Conservation (phyloP, 2,113 vertebrate species). For the Hoplias malabaricus region DNA sequence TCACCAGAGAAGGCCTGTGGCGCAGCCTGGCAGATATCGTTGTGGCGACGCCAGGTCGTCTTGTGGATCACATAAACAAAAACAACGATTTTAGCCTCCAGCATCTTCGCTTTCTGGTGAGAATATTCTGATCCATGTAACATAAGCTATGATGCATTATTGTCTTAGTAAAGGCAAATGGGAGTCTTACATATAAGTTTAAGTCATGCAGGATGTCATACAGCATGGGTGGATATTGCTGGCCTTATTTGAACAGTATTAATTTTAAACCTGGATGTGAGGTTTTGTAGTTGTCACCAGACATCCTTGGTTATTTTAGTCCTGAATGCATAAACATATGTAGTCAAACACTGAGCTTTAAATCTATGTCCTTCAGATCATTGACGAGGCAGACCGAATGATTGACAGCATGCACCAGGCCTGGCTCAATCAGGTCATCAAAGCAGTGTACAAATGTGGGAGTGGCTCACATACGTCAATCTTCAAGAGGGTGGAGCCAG, state of each 20-base stretch:
- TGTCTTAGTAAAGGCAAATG: too few species aligned
- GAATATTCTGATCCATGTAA: conserved; percentile 50
- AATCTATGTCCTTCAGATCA: conserved; percentile 68
- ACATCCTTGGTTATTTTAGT: too few species aligned
- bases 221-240: not conserved
- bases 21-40: conserved; percentile 88
- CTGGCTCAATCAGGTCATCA: conserved; percentile 85
- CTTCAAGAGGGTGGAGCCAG: conserved; percentile 73
- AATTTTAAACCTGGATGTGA: too few species aligned
- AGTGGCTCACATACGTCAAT: conserved; percentile 44
- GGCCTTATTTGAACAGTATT: too few species aligned
- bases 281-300: too few species aligned
- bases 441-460: conserved; percentile 71
- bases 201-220: not conserved
- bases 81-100: conserved; percentile 81
- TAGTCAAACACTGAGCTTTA: not conserved
- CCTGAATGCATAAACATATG: too few species aligned
- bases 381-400: conserved; percentile 96
- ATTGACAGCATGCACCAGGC: conserved; percentile 94
- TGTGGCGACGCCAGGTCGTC: conserved; percentile 90
- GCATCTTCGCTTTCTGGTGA: conserved; percentile 90
- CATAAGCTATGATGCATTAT: too few species aligned
- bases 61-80: conserved; percentile 92
- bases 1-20: conserved; percentile 64
- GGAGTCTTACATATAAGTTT: too few species aligned